These are phyloP conservation scores for Idaea biselata DNA, from an alignment of 2,888 invertebrate genomes.

Conservation along the genomic window DNA sequence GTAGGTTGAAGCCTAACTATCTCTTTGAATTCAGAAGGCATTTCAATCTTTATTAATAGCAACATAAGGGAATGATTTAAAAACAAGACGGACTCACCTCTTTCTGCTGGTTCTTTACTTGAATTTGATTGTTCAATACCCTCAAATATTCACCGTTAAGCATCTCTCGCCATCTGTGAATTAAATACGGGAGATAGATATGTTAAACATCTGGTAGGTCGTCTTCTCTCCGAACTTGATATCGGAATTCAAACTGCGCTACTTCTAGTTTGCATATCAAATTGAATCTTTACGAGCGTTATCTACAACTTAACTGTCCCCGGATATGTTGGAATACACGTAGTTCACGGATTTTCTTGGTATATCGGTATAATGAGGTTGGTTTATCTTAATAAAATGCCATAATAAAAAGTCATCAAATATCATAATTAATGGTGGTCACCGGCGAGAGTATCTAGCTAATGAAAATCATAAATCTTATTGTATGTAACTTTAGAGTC, in stretches of 20 bases:
- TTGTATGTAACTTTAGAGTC: conserved; percentile 25
- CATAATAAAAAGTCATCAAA: conserved; percentile 31
- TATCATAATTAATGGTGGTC: conserved; percentile 38
- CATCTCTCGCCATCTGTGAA: conserved; percentile 68
- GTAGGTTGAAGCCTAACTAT: no score
- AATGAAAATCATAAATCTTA: conserved; percentile 58
- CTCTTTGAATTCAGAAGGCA: no score
- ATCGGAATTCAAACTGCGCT: conserved; percentile 11
- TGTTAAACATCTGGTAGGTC: neutral
- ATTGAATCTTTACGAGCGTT: conserved; percentile 16
- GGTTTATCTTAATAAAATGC: conserved; percentile 34
- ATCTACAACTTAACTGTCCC: conserved; percentile 12
- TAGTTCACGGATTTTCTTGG: conserved; percentile 26
- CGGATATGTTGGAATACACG: conserved; percentile 15
- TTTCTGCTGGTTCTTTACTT: conserved; percentile 58
- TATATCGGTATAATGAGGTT: conserved; percentile 23
- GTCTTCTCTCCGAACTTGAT: conserved; percentile 6
- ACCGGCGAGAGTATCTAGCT: conserved; percentile 36
- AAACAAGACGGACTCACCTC: conserved; percentile 48
- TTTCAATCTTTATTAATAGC: no score
- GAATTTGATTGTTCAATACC: conserved; percentile 68
- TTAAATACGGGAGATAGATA: conserved; percentile 6
- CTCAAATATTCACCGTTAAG: conserved; percentile 62
- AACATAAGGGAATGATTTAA: no score
- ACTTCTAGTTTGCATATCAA: conserved; percentile 16